These are phyloP conservation scores for Drosophila pegasa DNA, from an alignment of 2,888 invertebrate species.

Conservation along the genomic window DNA sequence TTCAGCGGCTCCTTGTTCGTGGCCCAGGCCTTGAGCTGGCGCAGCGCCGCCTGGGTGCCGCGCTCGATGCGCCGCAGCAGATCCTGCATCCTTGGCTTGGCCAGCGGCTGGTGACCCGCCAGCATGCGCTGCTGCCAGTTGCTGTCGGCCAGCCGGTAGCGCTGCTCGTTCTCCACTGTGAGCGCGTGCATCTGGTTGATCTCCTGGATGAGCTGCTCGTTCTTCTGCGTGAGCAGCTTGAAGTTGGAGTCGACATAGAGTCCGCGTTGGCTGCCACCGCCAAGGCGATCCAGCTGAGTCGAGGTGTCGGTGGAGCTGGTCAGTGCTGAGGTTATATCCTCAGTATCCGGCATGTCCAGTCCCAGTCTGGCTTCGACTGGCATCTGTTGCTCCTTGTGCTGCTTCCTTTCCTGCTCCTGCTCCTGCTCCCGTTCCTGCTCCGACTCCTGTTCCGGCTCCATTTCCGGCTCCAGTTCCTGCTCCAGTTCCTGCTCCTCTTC, in stretches of 20 bases:
- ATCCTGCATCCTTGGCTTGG: neutral
- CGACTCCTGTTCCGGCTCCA: neutral
- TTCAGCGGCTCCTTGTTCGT: slow-evolving; percentile 16
- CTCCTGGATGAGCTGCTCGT: slow-evolving; percentile 26
- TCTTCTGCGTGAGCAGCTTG: slow-evolving; percentile 13
- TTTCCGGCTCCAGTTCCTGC: neutral
- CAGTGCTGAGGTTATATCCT: neutral
- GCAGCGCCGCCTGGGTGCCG: slow-evolving; percentile 35
- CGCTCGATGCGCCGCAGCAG: slow-evolving; percentile 16
- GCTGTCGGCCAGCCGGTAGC: neutral
- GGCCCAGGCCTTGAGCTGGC: slow-evolving; percentile 43
- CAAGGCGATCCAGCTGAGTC: neutral
- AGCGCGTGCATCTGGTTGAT: slow-evolving; percentile 22
- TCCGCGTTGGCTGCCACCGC: neutral
- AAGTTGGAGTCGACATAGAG: neutral
- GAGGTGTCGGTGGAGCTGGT: neutral
- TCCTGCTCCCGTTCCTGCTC: too few relatives aligned
- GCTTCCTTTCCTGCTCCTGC: neutral
- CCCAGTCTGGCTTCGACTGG: neutral
- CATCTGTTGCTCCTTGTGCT: neutral
- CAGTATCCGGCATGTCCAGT: neutral
- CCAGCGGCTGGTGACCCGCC: neutral
- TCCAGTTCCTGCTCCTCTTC: neutral
- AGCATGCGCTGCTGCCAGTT: slow-evolving; percentile 2
- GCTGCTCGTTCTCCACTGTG: slow-evolving; percentile 19